These are phyloP conservation scores for Sebastes taczanowskii DNA, from an alignment of 2,797 vertebrate species.

Conservation along the genomic window DNA sequence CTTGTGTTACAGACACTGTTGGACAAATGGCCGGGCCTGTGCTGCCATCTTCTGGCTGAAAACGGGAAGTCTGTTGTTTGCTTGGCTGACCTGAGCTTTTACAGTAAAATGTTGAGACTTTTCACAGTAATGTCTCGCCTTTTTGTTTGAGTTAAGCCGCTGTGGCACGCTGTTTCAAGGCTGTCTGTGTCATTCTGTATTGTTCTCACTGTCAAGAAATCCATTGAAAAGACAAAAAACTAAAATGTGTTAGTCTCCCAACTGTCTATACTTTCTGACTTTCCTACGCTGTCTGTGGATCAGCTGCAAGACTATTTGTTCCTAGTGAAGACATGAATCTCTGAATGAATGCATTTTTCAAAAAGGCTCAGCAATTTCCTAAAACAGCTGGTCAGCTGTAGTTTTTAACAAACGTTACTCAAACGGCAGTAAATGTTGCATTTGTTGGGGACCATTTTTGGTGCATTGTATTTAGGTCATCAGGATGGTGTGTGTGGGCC, in stretches of 20 bases:
- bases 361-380: background rate
- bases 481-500: background rate
- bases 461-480: background rate
- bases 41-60: conserved; percentile 64
- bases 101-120: background rate
- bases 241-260: background rate
- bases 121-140: background rate
- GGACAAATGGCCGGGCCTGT: background rate
- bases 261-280: background rate
- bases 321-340: background rate
- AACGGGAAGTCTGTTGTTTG: background rate
- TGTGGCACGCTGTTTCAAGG: background rate
- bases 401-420: background rate
- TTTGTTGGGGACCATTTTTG: background rate
- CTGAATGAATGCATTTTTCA: background rate
- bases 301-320: background rate
- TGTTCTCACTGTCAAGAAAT: background rate
- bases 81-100: background rate
- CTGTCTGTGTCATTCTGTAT: background rate
- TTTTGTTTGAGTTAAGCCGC: background rate
- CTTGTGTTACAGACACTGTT: conserved; percentile 34
- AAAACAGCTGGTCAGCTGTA: background rate
- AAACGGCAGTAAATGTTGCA: background rate
- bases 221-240: background rate
- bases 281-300: background rate